Base-by-base conservation (phyloP, 2,113 vertebrate species). In the Oenanthe melanoleuca region DNA sequence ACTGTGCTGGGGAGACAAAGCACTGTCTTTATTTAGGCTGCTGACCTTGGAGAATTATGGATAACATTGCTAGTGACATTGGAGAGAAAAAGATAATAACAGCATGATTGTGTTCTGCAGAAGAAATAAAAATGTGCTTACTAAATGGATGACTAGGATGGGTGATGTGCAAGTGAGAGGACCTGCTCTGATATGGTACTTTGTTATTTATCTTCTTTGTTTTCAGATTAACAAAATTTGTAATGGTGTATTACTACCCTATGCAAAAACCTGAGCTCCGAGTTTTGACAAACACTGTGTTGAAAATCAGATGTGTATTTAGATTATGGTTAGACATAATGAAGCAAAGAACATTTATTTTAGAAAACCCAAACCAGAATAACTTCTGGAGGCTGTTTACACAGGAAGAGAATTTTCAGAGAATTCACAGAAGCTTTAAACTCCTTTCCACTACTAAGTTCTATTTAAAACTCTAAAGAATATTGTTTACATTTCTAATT, bases 41-140 rank as follows among this genome's bases (percentile, higher is more conserved):
- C 34, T 88, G 88, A 89, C 80, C 44, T 94, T 80, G 61, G 34
- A 86, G n/a, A 74, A 21, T 31, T 73, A 7, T 19, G 70, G 23
- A 53, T 85, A 88, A 88, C 34, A 61, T 67, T 45, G 0, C 20
- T 73, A 60, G 74, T 89, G 63, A 80, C 63, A 42, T 40, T 89
- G 83, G 37, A 80, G 56, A 80, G 22, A 57, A 52, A 91, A 88
- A 88, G 23, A 50, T 60, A 78, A 45, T 56, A 31, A 59, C 42
- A 74, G 31, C 20, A 55, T 33, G 21, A 47, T 63, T 86, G 70
- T 80, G 4, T 53, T 83, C 63, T 40, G 19, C 26, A 47, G 19
- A 44, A 70, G 65, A 83, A 91, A 88, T 86, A 88, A 94, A 94
- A 90, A 77, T 5, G 12, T 64, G 37, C 23, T 78, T 66, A 63